Conservation (phyloP, 2,113 vertebrate species). For the Vombatus ursinus region DNA sequence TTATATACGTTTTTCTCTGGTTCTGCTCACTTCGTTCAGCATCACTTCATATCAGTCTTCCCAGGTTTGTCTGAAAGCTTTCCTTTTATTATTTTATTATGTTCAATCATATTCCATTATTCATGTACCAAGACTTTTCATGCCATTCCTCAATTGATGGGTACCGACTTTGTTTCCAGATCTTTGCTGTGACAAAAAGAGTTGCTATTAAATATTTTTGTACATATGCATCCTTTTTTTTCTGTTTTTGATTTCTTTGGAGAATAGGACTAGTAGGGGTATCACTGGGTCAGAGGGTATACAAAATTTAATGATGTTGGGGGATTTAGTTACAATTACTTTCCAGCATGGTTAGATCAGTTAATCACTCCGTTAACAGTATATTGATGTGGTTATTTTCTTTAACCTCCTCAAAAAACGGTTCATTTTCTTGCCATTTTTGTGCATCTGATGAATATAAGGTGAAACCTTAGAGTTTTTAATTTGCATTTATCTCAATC, state of each 20-base stretch:
- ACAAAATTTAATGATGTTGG: not conserved
- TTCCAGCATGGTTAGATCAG: too few species aligned
- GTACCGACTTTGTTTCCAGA: not conserved
- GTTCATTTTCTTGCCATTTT: too few species aligned
- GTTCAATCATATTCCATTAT: not conserved
- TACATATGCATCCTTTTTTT: not conserved
- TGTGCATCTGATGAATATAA: too few species aligned
- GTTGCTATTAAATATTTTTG: not conserved
- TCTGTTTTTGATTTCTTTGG: not conserved
- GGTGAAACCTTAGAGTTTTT: too few species aligned
- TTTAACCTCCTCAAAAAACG: too few species aligned
- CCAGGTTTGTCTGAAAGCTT: not conserved
- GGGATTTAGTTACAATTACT: not conserved
- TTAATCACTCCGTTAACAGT: too few species aligned
- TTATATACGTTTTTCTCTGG: not conserved
- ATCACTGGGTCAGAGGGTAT: not conserved
- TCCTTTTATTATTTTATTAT: not conserved
- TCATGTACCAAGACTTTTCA: not conserved
- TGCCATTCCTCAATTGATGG: not conserved
- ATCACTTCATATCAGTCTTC: not conserved
- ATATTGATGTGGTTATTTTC: too few species aligned
- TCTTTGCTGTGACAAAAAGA: not conserved
- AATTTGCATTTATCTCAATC: too few species aligned
- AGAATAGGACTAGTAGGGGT: too few species aligned
- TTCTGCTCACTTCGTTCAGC: not conserved